Conservation (phyloP, 2,797 vertebrate genomes). For the Ammospiza maritima region DNA sequence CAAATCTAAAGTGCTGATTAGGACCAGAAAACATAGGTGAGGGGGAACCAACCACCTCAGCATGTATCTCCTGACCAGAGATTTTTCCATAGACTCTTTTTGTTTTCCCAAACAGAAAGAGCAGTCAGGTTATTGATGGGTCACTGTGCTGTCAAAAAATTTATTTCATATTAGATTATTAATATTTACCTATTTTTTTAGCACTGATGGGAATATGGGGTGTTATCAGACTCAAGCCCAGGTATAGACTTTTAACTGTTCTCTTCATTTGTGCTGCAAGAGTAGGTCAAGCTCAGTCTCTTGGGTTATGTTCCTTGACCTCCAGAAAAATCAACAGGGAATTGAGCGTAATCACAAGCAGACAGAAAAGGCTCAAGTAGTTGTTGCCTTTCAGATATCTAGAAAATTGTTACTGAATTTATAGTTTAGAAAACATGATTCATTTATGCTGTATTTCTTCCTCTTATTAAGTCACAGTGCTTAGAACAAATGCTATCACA, state of each 20-base stretch:
- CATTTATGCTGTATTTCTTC: neutral
- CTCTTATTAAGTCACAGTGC: neutral
- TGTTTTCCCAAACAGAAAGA: neutral
- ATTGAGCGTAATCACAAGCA: neutral
- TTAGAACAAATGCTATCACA: neutral
- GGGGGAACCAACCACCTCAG: neutral
- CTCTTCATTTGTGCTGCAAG: neutral
- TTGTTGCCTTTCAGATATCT: neutral
- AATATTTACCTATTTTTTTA: neutral
- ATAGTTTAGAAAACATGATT: neutral
- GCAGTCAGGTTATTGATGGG: neutral
- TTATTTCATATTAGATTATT: neutral
- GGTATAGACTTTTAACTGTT: neutral
- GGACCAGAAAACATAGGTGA: fast-evolving
- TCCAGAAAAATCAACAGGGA: neutral
- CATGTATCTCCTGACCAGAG: neutral
- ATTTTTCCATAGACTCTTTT: neutral
- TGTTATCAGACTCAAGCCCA: neutral
- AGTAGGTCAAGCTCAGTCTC: neutral
- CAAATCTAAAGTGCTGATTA: neutral
- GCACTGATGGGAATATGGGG: neutral
- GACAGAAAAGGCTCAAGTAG: neutral
- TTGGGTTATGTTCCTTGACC: neutral
- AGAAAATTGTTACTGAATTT: neutral
- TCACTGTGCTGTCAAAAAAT: neutral